phyloP scores from a whole-genome alignment of 2,888 invertebrate genomes.

The Ditylenchus weischeri region DNA sequence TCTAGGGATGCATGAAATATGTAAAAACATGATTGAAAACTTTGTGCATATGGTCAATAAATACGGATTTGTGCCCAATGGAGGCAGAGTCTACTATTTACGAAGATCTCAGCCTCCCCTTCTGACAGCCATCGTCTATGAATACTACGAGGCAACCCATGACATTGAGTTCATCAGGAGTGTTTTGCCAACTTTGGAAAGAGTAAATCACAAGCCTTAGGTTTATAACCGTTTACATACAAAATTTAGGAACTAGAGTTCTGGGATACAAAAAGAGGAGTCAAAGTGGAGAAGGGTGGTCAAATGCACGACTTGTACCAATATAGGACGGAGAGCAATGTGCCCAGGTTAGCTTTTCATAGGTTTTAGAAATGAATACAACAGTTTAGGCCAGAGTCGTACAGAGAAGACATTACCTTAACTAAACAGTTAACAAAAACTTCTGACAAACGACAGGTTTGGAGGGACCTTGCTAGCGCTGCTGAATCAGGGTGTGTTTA shows the following conservation, averaged over 20 bases:
- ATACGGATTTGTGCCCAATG: conserved; percentile 72
- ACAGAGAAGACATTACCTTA: conserved; percentile 62
- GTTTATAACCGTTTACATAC: no score
- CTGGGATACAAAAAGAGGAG: conserved; percentile 7
- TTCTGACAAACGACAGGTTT: conserved; percentile 39
- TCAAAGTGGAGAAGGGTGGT: conserved; percentile 3
- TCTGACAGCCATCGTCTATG: conserved; percentile 61
- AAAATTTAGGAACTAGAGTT: conserved; percentile 8
- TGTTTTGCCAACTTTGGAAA: conserved; percentile 57
- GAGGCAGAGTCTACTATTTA: conserved; percentile 79
- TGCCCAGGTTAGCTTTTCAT: conserved; percentile 32
- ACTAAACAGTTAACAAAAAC: conserved; percentile 26
- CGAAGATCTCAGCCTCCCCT: conserved; percentile 55
- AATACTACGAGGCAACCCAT: conserved; percentile 72
- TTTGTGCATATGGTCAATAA: conserved; percentile 4
- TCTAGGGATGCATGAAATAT: conserved; percentile 2
- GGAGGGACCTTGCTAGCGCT: conserved; percentile 78
- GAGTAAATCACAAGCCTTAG: conserved; percentile 44
- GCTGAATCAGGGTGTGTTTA: conserved; percentile 75
- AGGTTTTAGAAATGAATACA: background rate
- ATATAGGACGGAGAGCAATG: conserved; percentile 64
- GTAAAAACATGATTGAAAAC: conserved; percentile 6
- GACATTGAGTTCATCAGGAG: conserved; percentile 70
- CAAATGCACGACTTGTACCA: conserved; percentile 64
- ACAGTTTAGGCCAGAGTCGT: conserved; percentile 73